Evolutionary conservation across 2,888 invertebrate species (phyloP).

Genomic region (Limnephilus lunatus): DNA sequence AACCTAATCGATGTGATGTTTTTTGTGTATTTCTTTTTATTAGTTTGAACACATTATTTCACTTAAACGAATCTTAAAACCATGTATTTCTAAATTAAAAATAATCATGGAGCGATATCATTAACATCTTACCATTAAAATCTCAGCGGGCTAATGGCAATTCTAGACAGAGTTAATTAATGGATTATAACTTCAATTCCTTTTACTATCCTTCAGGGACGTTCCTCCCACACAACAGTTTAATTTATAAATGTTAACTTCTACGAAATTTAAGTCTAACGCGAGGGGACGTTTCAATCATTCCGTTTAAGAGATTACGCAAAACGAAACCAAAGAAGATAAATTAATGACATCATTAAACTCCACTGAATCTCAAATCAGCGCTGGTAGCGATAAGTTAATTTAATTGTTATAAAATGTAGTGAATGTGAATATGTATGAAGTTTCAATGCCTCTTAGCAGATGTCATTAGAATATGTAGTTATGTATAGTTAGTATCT

Average conservation of each 20-base stretch:
- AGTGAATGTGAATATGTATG: no score
- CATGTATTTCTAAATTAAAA: neutral
- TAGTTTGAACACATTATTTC: no score
- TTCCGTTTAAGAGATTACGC: neutral
- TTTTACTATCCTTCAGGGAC: neutral
- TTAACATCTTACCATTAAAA: neutral
- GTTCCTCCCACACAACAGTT: neutral
- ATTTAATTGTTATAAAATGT: no score
- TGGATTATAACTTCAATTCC: neutral
- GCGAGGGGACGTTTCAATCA: neutral
- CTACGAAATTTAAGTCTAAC: neutral
- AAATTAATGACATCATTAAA: neutral
- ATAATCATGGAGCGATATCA: neutral
- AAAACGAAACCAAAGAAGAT: neutral
- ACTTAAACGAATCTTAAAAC: no score
- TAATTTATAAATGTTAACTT: neutral
- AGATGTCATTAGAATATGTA: no score
- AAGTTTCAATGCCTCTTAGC: no score
- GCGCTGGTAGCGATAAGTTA: neutral
- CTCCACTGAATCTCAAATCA: neutral
- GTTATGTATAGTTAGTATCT: no score
- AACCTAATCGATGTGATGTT: no score
- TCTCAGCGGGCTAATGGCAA: neutral
- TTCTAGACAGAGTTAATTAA: neutral
- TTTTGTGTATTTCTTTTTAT: no score